Evolutionary conservation across 2,113 vertebrate genomes (phyloP), one percentile per base, ranked within the genome.

Genomic region (Casuarius casuarius): DNA sequence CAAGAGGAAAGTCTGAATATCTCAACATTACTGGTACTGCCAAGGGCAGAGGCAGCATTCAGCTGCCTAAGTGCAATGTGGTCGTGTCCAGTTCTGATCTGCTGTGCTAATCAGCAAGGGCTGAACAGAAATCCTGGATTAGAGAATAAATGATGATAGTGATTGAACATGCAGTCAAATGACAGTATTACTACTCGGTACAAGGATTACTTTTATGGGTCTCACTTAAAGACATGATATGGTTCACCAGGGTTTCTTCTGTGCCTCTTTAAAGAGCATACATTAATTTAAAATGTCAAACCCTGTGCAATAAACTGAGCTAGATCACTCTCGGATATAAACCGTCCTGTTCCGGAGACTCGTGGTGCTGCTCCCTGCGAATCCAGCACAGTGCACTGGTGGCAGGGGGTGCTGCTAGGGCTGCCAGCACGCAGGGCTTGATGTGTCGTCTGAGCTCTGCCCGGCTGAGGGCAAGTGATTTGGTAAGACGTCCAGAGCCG

Each of bases 221-320:
- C 40, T 89, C 49, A 31, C 28, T 89, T 68, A 44, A 75, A 40
- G 31, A 48, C 23, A 46, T 16, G 16, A 77, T 74, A 28, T 8
- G 40, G 65, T 56, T 92, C 31, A 22, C 83, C 17, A 51, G 35
- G 18, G 16, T 83, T 91, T 88, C 72, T 93, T 84, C 63, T 84
- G 10, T 72, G 38, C n/a, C 62, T 22, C 70, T 92, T 87, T 75
- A 44, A 66, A 70, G 58, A 77, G 40, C 10, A 1, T 86, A 71
- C 66, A 49, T 95, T 71, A 92, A 93, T 90, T 93, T 40, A 72
- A 83, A 83, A 90, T 84, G 72, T 78, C 42, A 78, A 51, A 16
- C 48, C 94, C 56, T 92, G 33, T 75, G 28, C 67, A 91, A 72
- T 65, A 65, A 91, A 77, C 67, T 10, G 49, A 75, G 58, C 70